Conservation (phyloP, 2,888 invertebrate genomes). For the Lapara coniferarum region DNA sequence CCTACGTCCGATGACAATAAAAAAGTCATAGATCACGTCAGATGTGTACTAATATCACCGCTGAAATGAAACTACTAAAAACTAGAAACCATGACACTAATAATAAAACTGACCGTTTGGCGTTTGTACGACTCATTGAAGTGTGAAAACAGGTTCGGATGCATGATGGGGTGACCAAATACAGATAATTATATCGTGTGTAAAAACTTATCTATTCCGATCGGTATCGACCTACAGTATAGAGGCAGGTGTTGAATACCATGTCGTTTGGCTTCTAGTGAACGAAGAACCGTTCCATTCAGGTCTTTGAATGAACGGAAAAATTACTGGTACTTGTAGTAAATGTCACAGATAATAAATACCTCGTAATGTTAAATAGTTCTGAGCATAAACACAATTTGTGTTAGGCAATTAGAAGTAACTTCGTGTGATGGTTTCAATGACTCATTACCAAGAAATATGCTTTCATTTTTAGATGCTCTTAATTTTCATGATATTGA, state of each 20-base stretch:
- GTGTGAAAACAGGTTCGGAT: slow-evolving; percentile 43
- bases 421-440: too few species aligned
- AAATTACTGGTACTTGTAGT: too few species aligned
- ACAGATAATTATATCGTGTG: slow-evolving; percentile 51
- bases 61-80: background rate
- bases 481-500: too few species aligned
- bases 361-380: too few species aligned
- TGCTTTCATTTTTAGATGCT: too few species aligned
- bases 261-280: background rate
- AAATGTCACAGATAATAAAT: background rate
- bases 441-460: too few species aligned
- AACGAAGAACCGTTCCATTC: background rate
- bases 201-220: slow-evolving; percentile 50
- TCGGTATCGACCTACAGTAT: slow-evolving; percentile 58
- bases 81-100: background rate
- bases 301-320: background rate
- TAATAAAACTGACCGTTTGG: slow-evolving; percentile 40
- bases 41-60: too few species aligned
- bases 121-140: slow-evolving; percentile 42
- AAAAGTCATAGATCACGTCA: too few species aligned
- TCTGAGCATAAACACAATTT: too few species aligned
- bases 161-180: slow-evolving; percentile 50
- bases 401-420: too few species aligned
- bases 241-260: slow-evolving; percentile 58
- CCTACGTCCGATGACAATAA: too few species aligned